Conservation (phyloP, 2,797 vertebrate species). For the Paratrypauchen microcephalus region DNA sequence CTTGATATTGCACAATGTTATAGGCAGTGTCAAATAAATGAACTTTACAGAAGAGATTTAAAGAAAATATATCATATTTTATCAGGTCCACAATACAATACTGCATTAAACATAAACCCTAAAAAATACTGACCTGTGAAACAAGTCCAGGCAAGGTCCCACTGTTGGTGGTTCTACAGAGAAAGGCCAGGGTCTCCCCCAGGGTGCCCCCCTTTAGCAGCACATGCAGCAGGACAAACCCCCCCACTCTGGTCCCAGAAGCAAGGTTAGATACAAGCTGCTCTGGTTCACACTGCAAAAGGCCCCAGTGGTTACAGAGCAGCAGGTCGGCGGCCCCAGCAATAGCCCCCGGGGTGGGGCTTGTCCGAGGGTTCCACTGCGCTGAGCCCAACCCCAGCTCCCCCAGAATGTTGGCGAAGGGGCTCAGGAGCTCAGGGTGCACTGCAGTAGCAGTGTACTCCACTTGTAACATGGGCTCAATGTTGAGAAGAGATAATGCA, state of each 20-base stretch:
- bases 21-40: not conserved
- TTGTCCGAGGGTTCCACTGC: constrained; percentile 84
- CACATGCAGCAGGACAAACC: constrained; percentile 89
- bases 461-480: constrained; percentile 85
- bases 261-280: constrained; percentile 79
- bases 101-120: not conserved
- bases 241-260: constrained; percentile 82
- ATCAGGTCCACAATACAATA: not conserved
- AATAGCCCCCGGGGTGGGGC: constrained; percentile 63
- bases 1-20: not conserved
- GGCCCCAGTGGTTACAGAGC: constrained; percentile 81
- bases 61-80: not conserved
- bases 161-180: constrained; percentile 71
- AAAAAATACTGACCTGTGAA: constrained; percentile 79
- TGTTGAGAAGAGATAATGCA: constrained; percentile 80
- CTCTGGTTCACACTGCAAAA: constrained; percentile 46
- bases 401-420: constrained; percentile 70
- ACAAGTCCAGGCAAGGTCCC: constrained; percentile 74
- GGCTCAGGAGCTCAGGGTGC: constrained; percentile 67
- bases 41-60: not conserved
- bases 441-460: constrained; percentile 86
- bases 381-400: constrained; percentile 64
- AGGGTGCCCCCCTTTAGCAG: constrained; percentile 85
- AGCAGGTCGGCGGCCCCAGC: constrained; percentile 81
- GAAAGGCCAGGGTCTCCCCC: constrained; percentile 84